Evolutionary conservation across 1,140 invertebrate genomes (phyloP).

Genomic region (Drosophila seguyi): DNA sequence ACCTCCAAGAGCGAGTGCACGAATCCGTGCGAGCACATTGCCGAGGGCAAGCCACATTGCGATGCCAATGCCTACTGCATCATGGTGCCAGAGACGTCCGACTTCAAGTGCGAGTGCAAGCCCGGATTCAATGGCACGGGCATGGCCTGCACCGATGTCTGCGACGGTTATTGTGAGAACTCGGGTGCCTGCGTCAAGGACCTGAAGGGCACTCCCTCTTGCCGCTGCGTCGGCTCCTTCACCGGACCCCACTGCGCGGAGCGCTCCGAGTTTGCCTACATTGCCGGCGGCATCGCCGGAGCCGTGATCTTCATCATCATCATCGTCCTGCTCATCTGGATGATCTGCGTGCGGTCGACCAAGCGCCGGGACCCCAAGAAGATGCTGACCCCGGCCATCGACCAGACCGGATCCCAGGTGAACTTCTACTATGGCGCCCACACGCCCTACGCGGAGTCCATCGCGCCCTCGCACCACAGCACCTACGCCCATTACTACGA

Average conservation of each 20-base stretch:
- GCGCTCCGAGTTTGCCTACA: slow-evolving; percentile 97
- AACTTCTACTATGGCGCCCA: slow-evolving; percentile 98
- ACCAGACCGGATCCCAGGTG: slow-evolving; percentile 95
- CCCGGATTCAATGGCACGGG: slow-evolving; percentile 96
- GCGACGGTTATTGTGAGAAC: slow-evolving; percentile 95
- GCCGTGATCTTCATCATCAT: slow-evolving; percentile 96
- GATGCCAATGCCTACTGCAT: slow-evolving; percentile 95
- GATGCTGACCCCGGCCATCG: slow-evolving; percentile 92
- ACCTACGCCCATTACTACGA: slow-evolving; percentile 98
- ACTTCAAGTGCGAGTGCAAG: slow-evolving; percentile 97
- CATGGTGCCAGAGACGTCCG: slow-evolving; percentile 92
- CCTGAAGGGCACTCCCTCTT: slow-evolving; percentile 92
- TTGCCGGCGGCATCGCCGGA: slow-evolving; percentile 96
- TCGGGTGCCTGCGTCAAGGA: slow-evolving; percentile 96
- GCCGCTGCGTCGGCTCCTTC: slow-evolving; percentile 95
- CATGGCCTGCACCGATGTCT: slow-evolving; percentile 93
- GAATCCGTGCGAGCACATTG: slow-evolving; percentile 93
- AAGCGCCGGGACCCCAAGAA: slow-evolving; percentile 95
- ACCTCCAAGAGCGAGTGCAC: slow-evolving; percentile 92
- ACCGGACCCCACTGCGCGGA: slow-evolving; percentile 95
- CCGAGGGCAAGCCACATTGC: slow-evolving; percentile 91
- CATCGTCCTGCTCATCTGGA: slow-evolving; percentile 96
- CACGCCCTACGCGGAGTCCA: slow-evolving; percentile 96
- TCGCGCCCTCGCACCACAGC: slow-evolving; percentile 97
- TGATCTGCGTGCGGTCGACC: slow-evolving; percentile 96